phyloP scores from a whole-genome alignment of 2,797 vertebrate species.

The Coendou prehensilis region DNA sequence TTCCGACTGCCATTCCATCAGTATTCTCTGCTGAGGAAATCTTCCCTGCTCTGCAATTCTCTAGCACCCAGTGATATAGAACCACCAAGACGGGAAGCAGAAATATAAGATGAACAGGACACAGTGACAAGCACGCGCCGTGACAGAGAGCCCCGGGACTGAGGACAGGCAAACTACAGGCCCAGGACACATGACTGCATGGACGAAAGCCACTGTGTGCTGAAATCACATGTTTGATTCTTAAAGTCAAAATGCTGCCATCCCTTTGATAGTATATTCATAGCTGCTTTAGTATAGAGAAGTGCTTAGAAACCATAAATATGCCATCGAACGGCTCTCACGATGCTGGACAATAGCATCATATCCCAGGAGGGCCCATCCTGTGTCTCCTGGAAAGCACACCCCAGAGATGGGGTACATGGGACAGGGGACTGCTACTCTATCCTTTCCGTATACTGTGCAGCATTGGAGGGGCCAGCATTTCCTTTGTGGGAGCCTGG shows the following conservation, averaged over 20 bases:
- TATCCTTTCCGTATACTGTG: accelerated
- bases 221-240: background rate
- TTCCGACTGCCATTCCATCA: background rate
- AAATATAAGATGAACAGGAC: background rate
- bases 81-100: background rate
- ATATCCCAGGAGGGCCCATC: accelerated
- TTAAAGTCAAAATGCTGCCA: background rate
- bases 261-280: background rate
- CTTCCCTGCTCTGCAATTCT: background rate
- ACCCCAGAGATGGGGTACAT: accelerated
- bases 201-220: background rate
- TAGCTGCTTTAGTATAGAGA: background rate
- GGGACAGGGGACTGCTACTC: accelerated
- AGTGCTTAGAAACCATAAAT: background rate
- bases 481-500: background rate
- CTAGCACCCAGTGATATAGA: background rate
- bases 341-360: background rate
- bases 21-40: background rate
- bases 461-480: background rate
- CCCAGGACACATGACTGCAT: background rate
- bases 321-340: background rate
- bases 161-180: background rate
- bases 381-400: background rate
- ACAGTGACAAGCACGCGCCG: accelerated
- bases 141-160: too few relatives aligned